These are phyloP conservation scores for Hexactinellida sp. DNA, from an alignment of 37 sponge, comb jelly and placozoan genomes.

Conservation along the genomic window DNA sequence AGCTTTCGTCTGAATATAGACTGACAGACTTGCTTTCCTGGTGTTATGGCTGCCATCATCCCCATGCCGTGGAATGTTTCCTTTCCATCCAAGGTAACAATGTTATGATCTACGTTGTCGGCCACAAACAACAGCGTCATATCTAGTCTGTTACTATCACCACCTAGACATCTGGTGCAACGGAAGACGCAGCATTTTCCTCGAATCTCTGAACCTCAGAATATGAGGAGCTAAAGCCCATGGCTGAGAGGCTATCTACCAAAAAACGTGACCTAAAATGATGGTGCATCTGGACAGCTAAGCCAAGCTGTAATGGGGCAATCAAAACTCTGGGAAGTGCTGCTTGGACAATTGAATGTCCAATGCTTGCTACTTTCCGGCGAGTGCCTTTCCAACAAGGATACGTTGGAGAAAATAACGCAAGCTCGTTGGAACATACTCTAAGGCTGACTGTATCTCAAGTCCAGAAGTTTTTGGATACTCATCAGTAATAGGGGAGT, in stretches of 20 bases:
- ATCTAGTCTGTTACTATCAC: constrained; percentile 5
- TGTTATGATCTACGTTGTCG: background rate
- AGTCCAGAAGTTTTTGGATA: background rate
- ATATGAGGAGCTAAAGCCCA: constrained; percentile 18
- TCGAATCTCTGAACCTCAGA: background rate
- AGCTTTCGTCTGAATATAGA: background rate
- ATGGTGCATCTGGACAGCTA: constrained; percentile 14
- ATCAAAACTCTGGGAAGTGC: background rate
- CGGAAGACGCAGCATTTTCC: background rate
- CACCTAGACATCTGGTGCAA: background rate
- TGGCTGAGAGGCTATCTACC: background rate
- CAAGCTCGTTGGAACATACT: constrained; percentile 17
- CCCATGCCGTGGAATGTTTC: constrained; percentile 16
- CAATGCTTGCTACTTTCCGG: constrained; percentile 8
- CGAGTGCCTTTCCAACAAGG: background rate
- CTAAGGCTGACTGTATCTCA: background rate
- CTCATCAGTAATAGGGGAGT: constrained; percentile 4
- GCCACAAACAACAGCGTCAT: constrained; percentile 10
- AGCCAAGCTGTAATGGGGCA: constrained; percentile 18
- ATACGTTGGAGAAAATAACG: background rate
- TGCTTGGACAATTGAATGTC: constrained; percentile 16
- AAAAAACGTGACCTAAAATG: constrained; percentile 15
- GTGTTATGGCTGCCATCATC: constrained; percentile 8
- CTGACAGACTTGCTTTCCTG: too few relatives aligned
- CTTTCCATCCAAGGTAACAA: background rate